Percentiles rank a stretch among this genome's conserved stretches.
Conservation (phyloP, 2,113 vertebrate genomes). For the Spea bombifrons region DNA sequence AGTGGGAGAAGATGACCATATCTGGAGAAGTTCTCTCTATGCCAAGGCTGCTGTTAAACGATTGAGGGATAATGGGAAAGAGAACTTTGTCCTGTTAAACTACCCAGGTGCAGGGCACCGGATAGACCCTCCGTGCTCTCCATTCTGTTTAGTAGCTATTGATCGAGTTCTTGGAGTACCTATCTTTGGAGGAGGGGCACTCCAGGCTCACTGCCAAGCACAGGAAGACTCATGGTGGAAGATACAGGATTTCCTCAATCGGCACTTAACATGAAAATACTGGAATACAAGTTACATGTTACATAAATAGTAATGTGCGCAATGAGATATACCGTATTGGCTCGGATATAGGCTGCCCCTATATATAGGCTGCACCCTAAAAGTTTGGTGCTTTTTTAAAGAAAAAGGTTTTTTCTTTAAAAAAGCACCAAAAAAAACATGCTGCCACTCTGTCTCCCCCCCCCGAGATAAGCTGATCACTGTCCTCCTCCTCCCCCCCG, state of each 20-base stretch:
- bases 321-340: too few species aligned
- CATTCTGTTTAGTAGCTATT: conserved; percentile 57
- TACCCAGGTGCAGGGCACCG: conserved; percentile 64
- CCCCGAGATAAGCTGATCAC: too few species aligned
- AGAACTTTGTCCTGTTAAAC: conserved; percentile 63
- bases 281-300: too few species aligned
- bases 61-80: conserved; percentile 58
- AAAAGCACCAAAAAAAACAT: too few species aligned
- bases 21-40: conserved; percentile 67
- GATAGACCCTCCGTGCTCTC: conserved; percentile 62
- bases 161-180: conserved; percentile 62
- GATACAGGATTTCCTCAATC: conserved; percentile 65
- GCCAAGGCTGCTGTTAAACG: conserved; percentile 57
- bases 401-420: too few species aligned
- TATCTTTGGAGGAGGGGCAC: conserved; percentile 58
- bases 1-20: conserved; percentile 62
- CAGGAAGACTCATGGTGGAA: conserved; percentile 68
- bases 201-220: conserved; percentile 60
- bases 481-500: too few species aligned
- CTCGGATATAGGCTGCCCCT: too few species aligned
- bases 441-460: too few species aligned
- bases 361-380: too few species aligned
- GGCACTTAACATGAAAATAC: conserved; percentile 57
- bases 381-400: too few species aligned
- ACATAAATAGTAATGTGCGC: too few species aligned